phyloP scores from a whole-genome alignment of 2,797 vertebrate species.

The Limnodromus scolopaceus region DNA sequence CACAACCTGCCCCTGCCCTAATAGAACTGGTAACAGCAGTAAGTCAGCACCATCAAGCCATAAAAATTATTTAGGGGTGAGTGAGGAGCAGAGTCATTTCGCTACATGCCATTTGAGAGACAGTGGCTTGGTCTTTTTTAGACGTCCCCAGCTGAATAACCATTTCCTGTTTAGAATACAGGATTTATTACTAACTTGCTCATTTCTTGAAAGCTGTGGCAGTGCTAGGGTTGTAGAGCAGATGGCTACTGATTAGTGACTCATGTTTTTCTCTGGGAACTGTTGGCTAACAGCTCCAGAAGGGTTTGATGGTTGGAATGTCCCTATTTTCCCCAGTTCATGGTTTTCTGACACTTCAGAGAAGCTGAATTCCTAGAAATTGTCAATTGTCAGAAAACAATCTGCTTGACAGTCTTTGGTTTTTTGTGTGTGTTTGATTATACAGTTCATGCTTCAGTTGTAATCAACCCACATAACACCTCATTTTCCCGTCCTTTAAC shows the following conservation, averaged over 20 bases:
- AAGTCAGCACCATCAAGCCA: not conserved
- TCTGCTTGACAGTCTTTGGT: not conserved
- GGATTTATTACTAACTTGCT: slow-evolving; percentile 17
- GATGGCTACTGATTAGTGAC: not conserved
- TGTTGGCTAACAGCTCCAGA: not conserved
- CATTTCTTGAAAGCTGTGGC: not conserved
- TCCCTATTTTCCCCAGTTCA: not conserved
- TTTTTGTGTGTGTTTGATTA: not conserved
- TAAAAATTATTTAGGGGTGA: not conserved
- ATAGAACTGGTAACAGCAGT: not conserved
- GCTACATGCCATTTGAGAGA: not conserved
- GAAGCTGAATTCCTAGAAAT: not conserved
- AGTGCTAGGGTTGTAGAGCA: not conserved
- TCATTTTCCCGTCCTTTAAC: not conserved
- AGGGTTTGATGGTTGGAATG: not conserved
- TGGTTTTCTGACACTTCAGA: not conserved
- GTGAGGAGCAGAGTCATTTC: not conserved
- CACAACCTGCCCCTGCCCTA: not conserved
- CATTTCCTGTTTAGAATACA: slow-evolving; percentile 33
- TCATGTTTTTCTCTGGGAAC: not conserved
- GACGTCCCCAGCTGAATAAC: not conserved
- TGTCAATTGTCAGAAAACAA: not conserved
- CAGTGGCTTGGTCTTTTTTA: not conserved
- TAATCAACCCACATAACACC: not conserved
- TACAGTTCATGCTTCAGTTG: rapidly evolving